A percentile compares a stretch with the other conserved stretches of the same genome.
phyloP scores from a whole-genome alignment of 2,113 vertebrate genomes.

The Sorex fumeus region DNA sequence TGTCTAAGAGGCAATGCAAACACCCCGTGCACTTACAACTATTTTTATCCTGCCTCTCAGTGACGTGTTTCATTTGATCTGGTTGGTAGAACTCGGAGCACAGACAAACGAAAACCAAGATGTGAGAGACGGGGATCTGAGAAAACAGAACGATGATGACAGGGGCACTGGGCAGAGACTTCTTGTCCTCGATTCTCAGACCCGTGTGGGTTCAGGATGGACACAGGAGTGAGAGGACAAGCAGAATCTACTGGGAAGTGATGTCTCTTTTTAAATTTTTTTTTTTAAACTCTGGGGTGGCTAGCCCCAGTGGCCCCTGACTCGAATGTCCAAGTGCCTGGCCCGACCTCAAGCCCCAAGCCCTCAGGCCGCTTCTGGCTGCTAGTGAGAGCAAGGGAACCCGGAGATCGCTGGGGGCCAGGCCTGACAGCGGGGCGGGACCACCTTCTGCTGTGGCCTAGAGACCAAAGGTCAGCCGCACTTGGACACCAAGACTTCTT shows the following conservation, averaged over 20 bases:
- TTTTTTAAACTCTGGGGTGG: no score
- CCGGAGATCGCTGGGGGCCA: slow-evolving; percentile 86
- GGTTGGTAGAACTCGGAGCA: slow-evolving; percentile 24
- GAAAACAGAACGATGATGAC: not conserved
- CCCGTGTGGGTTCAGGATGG: not conserved
- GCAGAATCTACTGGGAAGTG: not conserved
- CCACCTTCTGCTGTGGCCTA: slow-evolving; percentile 76
- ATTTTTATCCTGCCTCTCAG: slow-evolving; percentile 78
- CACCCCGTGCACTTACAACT: slow-evolving; percentile 59
- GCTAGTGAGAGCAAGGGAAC: slow-evolving; percentile 90
- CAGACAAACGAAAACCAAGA: slow-evolving; percentile 13
- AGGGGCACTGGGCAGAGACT: slow-evolving; percentile 20
- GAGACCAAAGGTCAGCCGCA: slow-evolving; percentile 86
- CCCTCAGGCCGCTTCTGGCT: slow-evolving; percentile 89
- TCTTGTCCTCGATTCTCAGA: not conserved
- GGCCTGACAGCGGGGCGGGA: slow-evolving; percentile 78
- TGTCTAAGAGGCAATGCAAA: no score
- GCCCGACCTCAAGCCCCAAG: slow-evolving; percentile 87
- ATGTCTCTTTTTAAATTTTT: not conserved
- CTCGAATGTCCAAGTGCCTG: slow-evolving; percentile 90
- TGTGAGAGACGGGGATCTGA: not conserved
- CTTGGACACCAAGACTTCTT: slow-evolving; percentile 93
- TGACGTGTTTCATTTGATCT: slow-evolving; percentile 41
- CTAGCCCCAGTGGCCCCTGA: slow-evolving; percentile 83
- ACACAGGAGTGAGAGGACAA: not conserved